A percentile compares a stretch with the other conserved stretches of the same genome.
Conservation (phyloP, 2,888 invertebrate genomes). For the Microctonus aethiopoides region DNA sequence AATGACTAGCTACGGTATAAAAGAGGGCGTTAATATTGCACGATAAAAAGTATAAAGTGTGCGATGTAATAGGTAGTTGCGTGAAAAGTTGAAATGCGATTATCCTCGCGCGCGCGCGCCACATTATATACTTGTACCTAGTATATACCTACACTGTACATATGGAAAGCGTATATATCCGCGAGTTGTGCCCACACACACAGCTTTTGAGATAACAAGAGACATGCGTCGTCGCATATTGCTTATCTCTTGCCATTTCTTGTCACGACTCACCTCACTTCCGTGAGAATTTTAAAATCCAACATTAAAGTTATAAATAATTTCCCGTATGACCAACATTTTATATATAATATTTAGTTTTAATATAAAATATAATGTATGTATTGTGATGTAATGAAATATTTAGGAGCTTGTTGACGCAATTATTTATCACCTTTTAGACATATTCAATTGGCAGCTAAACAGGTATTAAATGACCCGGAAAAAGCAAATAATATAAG, state of each 20-base stretch:
- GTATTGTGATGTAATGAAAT: no score
- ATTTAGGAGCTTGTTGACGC: not conserved
- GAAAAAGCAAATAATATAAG: not conserved
- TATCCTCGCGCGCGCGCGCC: not conserved
- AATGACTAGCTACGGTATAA: not conserved
- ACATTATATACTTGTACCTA: not conserved
- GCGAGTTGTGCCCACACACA: slow-evolving; percentile 18
- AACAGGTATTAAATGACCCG: slow-evolving; percentile 17
- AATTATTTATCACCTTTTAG: not conserved
- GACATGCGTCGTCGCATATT: not conserved
- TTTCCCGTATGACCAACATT: not conserved
- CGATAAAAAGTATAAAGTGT: not conserved
- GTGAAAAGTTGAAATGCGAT: slow-evolving; percentile 15
- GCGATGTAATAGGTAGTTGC: slow-evolving; percentile 24
- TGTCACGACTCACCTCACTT: slow-evolving; percentile 26
- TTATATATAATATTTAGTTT: no score
- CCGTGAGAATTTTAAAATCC: slow-evolving; percentile 27
- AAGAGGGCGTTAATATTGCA: not conserved
- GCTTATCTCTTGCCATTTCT: slow-evolving; percentile 16
- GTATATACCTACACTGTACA: not conserved
- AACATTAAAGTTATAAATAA: not conserved
- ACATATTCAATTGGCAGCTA: not conserved
- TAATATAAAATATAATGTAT: no score
- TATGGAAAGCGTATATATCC: not conserved
- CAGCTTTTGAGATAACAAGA: not conserved